Percentiles rank a stretch among this genome's conserved stretches.
These are phyloP conservation scores for Ellobius talpinus DNA, from an alignment of 2,113 vertebrate genomes.

Conservation along the genomic window DNA sequence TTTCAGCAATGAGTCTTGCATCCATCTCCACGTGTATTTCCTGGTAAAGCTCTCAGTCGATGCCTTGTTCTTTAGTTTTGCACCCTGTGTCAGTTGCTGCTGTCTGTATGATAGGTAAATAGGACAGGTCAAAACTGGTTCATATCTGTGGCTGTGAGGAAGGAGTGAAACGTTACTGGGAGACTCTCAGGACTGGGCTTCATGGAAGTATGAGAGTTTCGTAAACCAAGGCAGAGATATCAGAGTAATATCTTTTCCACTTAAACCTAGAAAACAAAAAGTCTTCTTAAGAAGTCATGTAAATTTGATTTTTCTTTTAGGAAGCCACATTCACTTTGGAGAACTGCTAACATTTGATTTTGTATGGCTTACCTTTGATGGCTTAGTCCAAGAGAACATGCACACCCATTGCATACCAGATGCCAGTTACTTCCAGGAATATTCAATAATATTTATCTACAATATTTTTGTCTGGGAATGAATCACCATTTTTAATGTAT, in stretches of 20 bases:
- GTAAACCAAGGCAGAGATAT: background rate
- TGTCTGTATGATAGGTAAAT: background rate
- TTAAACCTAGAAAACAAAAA: background rate
- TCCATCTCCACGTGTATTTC: background rate
- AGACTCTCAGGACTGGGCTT: background rate
- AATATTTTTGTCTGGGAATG: background rate
- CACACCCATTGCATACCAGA: background rate
- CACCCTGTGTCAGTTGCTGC: background rate
- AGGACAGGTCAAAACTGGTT: background rate
- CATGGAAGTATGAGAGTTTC: background rate
- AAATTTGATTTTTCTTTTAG: background rate
- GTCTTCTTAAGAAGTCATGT: background rate
- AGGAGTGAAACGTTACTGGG: background rate
- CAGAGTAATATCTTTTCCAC: background rate
- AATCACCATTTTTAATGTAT: slow-evolving; percentile 11
- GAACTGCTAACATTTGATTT: background rate
- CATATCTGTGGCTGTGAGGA: background rate
- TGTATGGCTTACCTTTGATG: background rate
- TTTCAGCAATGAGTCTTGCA: background rate
- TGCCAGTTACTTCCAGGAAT: background rate
- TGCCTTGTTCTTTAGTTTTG: background rate
- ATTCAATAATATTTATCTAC: background rate
- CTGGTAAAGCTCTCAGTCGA: background rate
- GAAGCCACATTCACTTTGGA: background rate
- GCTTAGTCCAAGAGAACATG: background rate